Evolutionary conservation across 2,113 vertebrate genomes (phyloP), one percentile per base, ranked within the genome.

Genomic region (Planiliza haematocheilus): DNA sequence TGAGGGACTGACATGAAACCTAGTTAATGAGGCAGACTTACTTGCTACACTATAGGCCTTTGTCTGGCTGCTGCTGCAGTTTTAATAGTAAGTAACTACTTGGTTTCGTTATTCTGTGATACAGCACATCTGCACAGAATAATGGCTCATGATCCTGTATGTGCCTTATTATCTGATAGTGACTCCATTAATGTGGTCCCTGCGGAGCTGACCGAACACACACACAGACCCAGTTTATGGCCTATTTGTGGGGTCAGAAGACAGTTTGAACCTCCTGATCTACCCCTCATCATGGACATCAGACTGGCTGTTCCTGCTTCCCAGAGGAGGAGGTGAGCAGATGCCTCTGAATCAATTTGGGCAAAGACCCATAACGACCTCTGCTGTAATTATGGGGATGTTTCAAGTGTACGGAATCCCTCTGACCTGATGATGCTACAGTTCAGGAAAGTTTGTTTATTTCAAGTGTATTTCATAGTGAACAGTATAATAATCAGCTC

Each of bases 311-410:
- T 10, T 52, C 56, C 53, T 76, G 57, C 42, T 69, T 49, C 61
- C 85, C 21, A 21, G 69, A 75, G 69, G 70, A 68, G 16, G 52
- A 70, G 34, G 72, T 71, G 56, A 80, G 71, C 91, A 92, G 91
- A 92, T 90, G 90, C 71, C 70, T 68, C 75, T 59, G 60, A 90
- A 91, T 88, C 77, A 83, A 84, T 91, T 89, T 80, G 34, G 81
- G 84, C 58, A 70, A 72, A 84, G 81, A 90, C 76, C 70, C 84
- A 37, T 56, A 71, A 81, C 10, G 37, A 88, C 73, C 83, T 60
- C 42, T 46, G 60, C 20, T 66, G 39, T 77, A 75, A 83, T 86
- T 81, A 82, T 70, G 49, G 48, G 39, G 61, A 51, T 50, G 55
- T 79, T 79, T 61, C 56, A 61, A 57, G 63, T 16, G 42, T 16